These are phyloP conservation scores for Apamea anceps DNA, from an alignment of 2,888 invertebrate genomes.

Conservation along the genomic window DNA sequence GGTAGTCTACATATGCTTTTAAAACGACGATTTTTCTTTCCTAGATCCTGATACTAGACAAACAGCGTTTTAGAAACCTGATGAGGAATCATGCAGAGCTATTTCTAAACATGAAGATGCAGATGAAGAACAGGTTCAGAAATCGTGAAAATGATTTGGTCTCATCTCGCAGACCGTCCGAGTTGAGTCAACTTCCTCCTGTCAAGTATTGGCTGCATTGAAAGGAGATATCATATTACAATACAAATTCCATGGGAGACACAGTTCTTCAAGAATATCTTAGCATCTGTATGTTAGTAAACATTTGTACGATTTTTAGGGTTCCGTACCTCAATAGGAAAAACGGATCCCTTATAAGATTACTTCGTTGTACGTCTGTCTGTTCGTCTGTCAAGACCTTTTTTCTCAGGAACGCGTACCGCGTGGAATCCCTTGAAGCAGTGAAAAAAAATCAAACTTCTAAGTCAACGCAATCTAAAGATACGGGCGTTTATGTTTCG, in stretches of 20 bases:
- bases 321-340: no score
- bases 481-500: no score
- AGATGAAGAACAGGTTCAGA: slow-evolving; percentile 22
- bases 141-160: slow-evolving; percentile 37
- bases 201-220: slow-evolving; percentile 6
- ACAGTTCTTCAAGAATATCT: neutral
- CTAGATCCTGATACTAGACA: slow-evolving; percentile 40
- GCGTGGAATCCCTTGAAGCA: no score
- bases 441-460: no score
- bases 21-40: neutral
- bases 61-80: slow-evolving; percentile 35
- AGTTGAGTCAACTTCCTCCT: slow-evolving; percentile 3
- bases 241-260: neutral
- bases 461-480: no score
- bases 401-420: no score
- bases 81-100: slow-evolving; percentile 28
- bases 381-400: no score
- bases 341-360: no score
- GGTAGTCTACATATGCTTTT: neutral
- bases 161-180: neutral
- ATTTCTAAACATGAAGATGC: slow-evolving; percentile 40
- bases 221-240: neutral
- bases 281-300: neutral
- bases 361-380: no score
- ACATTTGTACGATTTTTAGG: no score